Conservation (phyloP, 92 coral and sea anemone species). For the Siderastrea siderea region DNA sequence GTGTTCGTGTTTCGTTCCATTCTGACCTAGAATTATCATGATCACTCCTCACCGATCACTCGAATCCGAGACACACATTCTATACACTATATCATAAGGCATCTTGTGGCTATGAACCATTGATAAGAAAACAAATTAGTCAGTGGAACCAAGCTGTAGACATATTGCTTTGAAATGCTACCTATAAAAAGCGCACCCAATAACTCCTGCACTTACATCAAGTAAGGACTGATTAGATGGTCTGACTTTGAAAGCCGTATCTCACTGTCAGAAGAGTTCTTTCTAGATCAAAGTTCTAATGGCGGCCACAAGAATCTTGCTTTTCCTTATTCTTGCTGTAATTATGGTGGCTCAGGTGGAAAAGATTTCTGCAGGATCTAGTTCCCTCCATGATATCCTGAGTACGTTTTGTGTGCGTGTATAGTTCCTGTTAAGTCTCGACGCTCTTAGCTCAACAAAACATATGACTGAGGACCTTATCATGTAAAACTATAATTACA, state of each 20-base stretch:
- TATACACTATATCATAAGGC: too few species aligned
- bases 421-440: too few species aligned
- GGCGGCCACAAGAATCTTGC: conserved; percentile 15
- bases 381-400: neutral
- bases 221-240: too few species aligned
- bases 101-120: neutral
- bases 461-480: too few species aligned
- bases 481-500: too few species aligned
- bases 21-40: neutral
- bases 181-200: neutral
- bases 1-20: neutral
- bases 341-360: neutral
- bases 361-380: neutral
- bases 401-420: neutral
- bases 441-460: too few species aligned
- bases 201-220: too few species aligned
- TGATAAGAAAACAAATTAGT: neutral
- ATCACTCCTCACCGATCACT: neutral
- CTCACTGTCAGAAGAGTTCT: neutral
- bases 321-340: neutral
- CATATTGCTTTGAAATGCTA: neutral
- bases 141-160: conserved; percentile 11
- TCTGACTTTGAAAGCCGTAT: neutral
- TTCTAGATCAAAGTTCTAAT: neutral
- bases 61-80: neutral